Evolutionary conservation across 1,140 invertebrate genomes (phyloP).

Genomic region (Drosophila chauvacae): DNA sequence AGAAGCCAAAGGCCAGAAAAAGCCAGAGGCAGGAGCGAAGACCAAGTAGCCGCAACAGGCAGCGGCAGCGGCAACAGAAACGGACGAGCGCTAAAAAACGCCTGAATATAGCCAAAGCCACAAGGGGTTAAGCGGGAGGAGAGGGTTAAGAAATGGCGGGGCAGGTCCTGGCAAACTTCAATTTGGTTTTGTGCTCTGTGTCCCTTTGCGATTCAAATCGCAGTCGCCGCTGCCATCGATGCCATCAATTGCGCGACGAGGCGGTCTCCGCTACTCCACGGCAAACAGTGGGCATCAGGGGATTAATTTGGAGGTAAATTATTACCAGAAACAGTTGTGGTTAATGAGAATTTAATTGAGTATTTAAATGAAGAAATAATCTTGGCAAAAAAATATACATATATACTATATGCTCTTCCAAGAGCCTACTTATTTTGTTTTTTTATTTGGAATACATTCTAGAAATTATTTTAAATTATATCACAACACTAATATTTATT

Average conservation of each 20-base stretch:
- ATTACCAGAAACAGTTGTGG: too few relatives aligned
- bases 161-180: constrained; percentile 66
- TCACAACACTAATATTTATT: too few relatives aligned
- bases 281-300: constrained; percentile 5
- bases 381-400: too few relatives aligned
- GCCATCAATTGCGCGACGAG: constrained; percentile 69
- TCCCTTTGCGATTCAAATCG: constrained; percentile 80
- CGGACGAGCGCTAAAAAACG: constrained; percentile 72
- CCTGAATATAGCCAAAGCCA: constrained; percentile 21
- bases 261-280: not conserved
- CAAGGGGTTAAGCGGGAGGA: constrained; percentile 11
- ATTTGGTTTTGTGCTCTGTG: constrained; percentile 65
- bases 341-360: not conserved
- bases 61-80: constrained; percentile 44
- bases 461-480: too few relatives aligned
- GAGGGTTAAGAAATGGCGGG: constrained; percentile 4
- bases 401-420: too few relatives aligned
- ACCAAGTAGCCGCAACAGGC: constrained; percentile 62
- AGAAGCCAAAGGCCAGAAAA: constrained; percentile 56
- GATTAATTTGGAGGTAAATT: not conserved
- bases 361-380: not conserved
- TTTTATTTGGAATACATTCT: too few relatives aligned
- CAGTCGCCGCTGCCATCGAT: constrained; percentile 59
- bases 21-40: constrained; percentile 26
- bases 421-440: too few relatives aligned